Base-by-base conservation (phyloP, 2,113 vertebrate genomes). In the Larimichthys polyactis region DNA sequence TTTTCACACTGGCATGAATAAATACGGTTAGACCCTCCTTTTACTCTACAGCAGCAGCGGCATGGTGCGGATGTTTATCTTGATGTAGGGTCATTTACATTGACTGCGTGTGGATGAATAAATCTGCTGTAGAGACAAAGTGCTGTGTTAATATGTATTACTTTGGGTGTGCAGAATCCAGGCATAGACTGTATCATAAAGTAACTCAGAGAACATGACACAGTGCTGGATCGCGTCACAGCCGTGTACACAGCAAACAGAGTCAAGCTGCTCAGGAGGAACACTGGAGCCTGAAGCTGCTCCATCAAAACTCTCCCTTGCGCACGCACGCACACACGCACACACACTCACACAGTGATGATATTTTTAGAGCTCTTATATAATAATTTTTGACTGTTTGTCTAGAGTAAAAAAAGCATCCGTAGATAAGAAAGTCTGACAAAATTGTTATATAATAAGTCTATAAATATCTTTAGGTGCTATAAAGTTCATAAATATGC, bases 311-410 rank as follows among this genome's bases (percentile, higher is more conserved):
- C 24, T 24, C 24, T 24, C 24, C 24, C 24, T 24, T 24, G 24
- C 24, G 24, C 24, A 32, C 29, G 24, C 24, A 32, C 29, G 2
- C 29, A 32, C 29, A 40, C 36, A 40, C 36, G 6, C 36, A 36
- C 36, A 36, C 36, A 36, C 36, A 22, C 68, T 43, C 12, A 24
- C 55, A 27, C 52, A 58, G 17, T 59, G 22, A 2, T 67, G 44
- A n/a, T 85, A 91, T 90, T 91, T 89, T 82, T 85, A 81, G 87
- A 87, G 8, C n/a, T 52, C 51, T 91, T 91, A 79, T 76, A 69
- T 89, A 89, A 91, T 77, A 36, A 46, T 40, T 83, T 84, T 66
- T 68, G 76, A 40, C 46, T 83, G 69, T 86, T 74, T 83, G 66
- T 83, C 62, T 32, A 15, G 75, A 75, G 60, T 75, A 58, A 74